Evolutionary conservation across 2,113 vertebrate species (phyloP).

Genomic region (Willisornis vidua): DNA sequence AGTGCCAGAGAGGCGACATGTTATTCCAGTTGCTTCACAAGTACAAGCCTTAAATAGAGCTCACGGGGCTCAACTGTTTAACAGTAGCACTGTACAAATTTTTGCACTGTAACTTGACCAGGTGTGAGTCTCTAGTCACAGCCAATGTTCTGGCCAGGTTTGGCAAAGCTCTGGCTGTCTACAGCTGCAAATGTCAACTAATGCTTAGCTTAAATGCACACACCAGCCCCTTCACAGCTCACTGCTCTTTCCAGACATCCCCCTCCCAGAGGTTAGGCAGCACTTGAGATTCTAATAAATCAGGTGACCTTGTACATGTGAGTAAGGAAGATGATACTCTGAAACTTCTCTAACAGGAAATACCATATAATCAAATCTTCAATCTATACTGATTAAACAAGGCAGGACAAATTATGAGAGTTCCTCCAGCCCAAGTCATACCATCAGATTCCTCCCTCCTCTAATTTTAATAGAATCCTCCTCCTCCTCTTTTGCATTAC

Average conservation of each 20-base stretch:
- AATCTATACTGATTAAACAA: background rate
- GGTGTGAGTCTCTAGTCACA: background rate
- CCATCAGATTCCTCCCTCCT: background rate
- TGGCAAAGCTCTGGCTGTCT: constrained; percentile 18
- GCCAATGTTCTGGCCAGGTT: background rate
- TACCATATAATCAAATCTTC: background rate
- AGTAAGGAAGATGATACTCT: background rate
- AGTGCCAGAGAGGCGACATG: background rate
- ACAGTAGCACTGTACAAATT: constrained; percentile 23
- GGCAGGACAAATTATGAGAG: background rate
- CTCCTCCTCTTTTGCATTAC: constrained; percentile 4
- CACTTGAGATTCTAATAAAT: background rate
- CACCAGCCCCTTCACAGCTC: background rate
- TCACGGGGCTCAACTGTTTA: background rate
- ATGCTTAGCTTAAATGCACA: background rate
- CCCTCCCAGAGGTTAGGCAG: background rate
- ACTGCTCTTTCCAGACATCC: background rate
- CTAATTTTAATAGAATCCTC: constrained; percentile 4
- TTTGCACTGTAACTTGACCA: constrained; percentile 42
- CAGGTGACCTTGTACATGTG: background rate
- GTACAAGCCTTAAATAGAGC: constrained; percentile 12
- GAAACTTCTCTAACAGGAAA: background rate
- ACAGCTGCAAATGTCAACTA: background rate
- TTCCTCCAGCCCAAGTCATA: background rate
- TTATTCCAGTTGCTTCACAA: background rate